Evolutionary conservation across 2,888 invertebrate genomes (phyloP).

Genomic region (Cantharis flavilabris): DNA sequence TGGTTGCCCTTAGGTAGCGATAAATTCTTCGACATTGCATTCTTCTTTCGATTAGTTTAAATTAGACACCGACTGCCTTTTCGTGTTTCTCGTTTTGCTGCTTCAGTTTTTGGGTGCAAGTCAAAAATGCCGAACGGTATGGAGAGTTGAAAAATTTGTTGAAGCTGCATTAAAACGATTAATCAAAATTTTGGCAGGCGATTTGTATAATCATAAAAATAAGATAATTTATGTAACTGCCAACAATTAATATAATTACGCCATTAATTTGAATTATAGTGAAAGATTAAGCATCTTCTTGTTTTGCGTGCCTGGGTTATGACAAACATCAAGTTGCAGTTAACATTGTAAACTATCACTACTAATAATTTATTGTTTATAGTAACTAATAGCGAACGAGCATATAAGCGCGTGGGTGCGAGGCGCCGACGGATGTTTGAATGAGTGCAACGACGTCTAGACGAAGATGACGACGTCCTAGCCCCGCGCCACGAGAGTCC

Average conservation of each 20-base stretch:
- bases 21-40: not conserved
- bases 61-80: not conserved
- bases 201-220: not conserved
- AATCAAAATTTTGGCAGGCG: conserved; percentile 1
- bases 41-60: not conserved
- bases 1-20: not conserved
- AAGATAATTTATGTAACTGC: not conserved
- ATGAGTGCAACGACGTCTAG: conserved; percentile 28
- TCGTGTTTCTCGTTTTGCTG: not conserved
- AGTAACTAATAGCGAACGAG: conserved; percentile 2
- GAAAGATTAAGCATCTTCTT: not conserved
- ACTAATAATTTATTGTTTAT: conserved; percentile 1
- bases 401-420: conserved; percentile 8
- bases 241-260: not conserved
- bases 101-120: not conserved
- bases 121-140: not conserved
- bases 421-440: conserved; percentile 26
- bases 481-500: conserved; percentile 12
- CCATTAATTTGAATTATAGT: not conserved
- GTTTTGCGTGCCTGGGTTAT: not conserved
- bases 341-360: not conserved
- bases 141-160: not conserved
- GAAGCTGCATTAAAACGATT: not conserved
- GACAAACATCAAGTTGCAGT: not conserved
- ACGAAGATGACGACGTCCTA: conserved; percentile 11